Evolutionary conservation across 2,888 invertebrate genomes (phyloP).

Genomic region (Diogma glabrata): DNA sequence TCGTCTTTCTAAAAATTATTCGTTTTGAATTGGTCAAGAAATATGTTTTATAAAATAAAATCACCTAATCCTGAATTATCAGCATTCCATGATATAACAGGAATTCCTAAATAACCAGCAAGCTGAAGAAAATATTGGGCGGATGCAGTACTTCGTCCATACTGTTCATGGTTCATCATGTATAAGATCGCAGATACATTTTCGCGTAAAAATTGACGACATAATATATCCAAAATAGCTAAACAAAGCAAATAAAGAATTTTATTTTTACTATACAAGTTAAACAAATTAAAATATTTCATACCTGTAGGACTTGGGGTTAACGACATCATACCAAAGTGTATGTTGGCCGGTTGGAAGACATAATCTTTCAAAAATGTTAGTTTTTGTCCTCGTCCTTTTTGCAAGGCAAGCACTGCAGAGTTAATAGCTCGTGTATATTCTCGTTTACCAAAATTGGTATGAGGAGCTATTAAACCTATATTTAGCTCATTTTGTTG

Average conservation of each 20-base stretch:
- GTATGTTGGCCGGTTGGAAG: constrained; percentile 50
- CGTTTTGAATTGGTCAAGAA: background rate
- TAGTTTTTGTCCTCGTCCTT: constrained; percentile 43
- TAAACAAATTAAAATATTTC: no score
- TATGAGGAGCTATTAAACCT: constrained; percentile 36
- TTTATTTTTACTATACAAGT: constrained; percentile 1
- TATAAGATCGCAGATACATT: constrained; percentile 89
- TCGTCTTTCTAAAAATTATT: constrained; percentile 40
- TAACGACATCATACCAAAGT: constrained; percentile 53
- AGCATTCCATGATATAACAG: constrained; percentile 95
- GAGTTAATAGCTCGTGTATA: constrained; percentile 53
- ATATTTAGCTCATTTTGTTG: constrained; percentile 30
- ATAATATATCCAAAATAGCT: constrained; percentile 80
- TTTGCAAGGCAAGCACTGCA: constrained; percentile 47
- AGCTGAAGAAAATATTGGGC: constrained; percentile 89
- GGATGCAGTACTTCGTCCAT: constrained; percentile 84
- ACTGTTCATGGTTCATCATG: constrained; percentile 91
- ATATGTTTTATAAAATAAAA: constrained; percentile 21
- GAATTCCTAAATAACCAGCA: constrained; percentile 88
- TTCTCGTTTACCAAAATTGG: constrained; percentile 45
- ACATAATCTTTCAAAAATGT: constrained; percentile 51
- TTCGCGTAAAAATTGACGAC: constrained; percentile 76
- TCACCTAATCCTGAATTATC: constrained; percentile 80
- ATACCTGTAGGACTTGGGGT: constrained; percentile 68
- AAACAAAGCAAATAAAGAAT: no score